Evolutionary conservation across 2,797 vertebrate genomes (phyloP), one percentile per base, ranked within the genome.

Genomic region (Enteromius afrohamiltoni): DNA sequence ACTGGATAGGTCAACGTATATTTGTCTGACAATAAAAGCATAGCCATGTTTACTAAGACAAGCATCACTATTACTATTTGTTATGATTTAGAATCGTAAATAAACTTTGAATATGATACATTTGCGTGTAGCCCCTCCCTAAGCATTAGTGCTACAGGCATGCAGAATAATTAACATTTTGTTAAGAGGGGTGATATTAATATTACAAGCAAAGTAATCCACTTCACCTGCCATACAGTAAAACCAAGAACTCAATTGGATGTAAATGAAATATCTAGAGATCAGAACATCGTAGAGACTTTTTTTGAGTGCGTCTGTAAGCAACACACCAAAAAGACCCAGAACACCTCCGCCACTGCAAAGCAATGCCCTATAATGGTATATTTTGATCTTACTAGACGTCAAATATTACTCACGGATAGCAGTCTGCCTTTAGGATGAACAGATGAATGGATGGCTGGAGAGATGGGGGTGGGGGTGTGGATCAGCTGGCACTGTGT

Each of bases 401-500:
- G 29, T 55, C 19, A 55, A 8, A 34, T 55, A 37, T 37, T 8
- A 2, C 31, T 58, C 51, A 17, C 51, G 55, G 71, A 75, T n/a
- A 37, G 19, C 51, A 76, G 74, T 60, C n/a, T 42, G 10, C 53
- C 14, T 26, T 58, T 37, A 37, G 60, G 6, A 34, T 51, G 17
- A 49, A 29, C 9, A 10, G 45, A 34, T 13, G 6, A 64, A 65
- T 49, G 40, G 40, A 42, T 55, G 47, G 19, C 2, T 55, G 29
- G n/a, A 42, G 23, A 23, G 55, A 29, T 62, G 23, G 34, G 69
- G 51, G 67, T 79, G 45, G 62, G 34, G 77, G 31, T 71, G 37
- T 45, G 37, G 68, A 17, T 60, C 29, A 79, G 79, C 68, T 71
- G 71, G 71, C 14, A 49, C 37, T 79, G 29, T 69, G 42, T 70